phyloP scores from a whole-genome alignment of 2,797 vertebrate genomes.

The Urophycis tenuis region DNA sequence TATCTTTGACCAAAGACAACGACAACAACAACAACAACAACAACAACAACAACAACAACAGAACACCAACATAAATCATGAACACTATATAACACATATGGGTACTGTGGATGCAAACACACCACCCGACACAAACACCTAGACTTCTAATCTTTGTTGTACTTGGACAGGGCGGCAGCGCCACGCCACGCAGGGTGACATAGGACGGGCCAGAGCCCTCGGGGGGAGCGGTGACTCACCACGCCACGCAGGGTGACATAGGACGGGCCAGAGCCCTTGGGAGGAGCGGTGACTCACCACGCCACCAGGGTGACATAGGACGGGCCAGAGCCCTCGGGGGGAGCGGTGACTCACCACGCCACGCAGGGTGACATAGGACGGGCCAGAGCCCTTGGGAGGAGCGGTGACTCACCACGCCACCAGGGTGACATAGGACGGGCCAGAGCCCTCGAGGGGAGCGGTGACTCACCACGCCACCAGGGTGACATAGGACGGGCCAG shows the following conservation, averaged over 20 bases:
- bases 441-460: background rate
- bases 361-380: constrained; percentile 64
- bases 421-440: constrained; percentile 51
- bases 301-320: constrained; percentile 70
- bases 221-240: constrained; percentile 70
- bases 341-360: constrained; percentile 82
- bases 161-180: background rate
- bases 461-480: constrained; percentile 88
- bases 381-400: background rate
- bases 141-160: background rate
- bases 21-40: background rate
- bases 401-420: constrained; percentile 84
- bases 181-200: background rate
- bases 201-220: background rate
- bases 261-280: background rate
- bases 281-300: constrained; percentile 76
- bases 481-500: constrained; percentile 31
- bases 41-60: background rate
- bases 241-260: constrained; percentile 78
- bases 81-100: background rate
- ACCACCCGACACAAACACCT: background rate
- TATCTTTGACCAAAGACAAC: background rate
- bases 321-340: background rate
- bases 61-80: background rate
- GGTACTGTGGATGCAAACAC: background rate